phyloP scores from a whole-genome alignment of 2,888 invertebrate species.

The Cryptocephalus moraei region DNA sequence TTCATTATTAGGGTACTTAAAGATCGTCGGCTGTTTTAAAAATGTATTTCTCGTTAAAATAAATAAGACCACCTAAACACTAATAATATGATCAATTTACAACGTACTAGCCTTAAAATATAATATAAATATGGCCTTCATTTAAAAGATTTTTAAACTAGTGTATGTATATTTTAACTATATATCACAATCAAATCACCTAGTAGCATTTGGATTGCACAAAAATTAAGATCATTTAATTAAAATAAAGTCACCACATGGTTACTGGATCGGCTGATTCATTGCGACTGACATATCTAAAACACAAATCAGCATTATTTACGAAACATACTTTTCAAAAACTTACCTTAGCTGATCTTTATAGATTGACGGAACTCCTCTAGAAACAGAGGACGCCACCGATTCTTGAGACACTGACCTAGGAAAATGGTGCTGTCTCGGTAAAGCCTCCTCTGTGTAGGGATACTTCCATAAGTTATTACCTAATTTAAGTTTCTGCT shows the following conservation, averaged over 20 bases:
- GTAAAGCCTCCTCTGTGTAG: conserved; percentile 5
- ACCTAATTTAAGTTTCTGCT: conserved; percentile 8
- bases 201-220: conserved; percentile 26
- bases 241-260: conserved; percentile 10
- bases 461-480: conserved; percentile 12
- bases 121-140: neutral
- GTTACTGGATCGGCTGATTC: conserved; percentile 12
- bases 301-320: conserved; percentile 1
- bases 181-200: conserved; percentile 35
- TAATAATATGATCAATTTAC: no score
- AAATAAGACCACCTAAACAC: no score
- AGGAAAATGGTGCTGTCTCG: conserved; percentile 1
- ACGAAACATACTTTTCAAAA: neutral
- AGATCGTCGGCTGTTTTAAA: no score
- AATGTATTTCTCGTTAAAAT: no score
- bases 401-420: conserved; percentile 6
- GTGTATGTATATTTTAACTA: conserved; percentile 8
- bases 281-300: conserved; percentile 5
- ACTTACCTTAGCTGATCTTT: conserved; percentile 8
- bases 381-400: conserved; percentile 9
- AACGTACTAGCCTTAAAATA: neutral
- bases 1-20: no score
- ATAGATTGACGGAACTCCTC: conserved; percentile 8
- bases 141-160: neutral
- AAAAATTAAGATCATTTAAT: conserved; percentile 5